phyloP scores from a whole-genome alignment of 2,113 vertebrate species.

The Tamias sibiricus region DNA sequence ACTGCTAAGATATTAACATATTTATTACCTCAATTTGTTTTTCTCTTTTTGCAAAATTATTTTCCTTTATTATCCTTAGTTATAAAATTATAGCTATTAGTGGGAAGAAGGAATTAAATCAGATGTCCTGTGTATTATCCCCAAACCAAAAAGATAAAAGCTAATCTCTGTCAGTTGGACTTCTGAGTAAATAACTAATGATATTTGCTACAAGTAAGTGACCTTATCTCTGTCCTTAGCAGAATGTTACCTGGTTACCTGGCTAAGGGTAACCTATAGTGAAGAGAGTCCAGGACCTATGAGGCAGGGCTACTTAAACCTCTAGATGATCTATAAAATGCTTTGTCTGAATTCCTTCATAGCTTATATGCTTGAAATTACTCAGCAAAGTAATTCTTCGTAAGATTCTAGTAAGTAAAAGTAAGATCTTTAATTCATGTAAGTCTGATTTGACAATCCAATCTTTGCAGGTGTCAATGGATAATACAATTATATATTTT shows the following conservation, averaged over 20 bases:
- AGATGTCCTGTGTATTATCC: not conserved
- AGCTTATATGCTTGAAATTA: not conserved
- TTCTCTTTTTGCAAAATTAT: not conserved
- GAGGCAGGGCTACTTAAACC: not conserved
- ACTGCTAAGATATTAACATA: not conserved
- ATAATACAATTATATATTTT: constrained; percentile 22
- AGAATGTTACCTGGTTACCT: not conserved
- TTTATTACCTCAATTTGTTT: constrained; percentile 5
- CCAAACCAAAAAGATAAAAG: not conserved
- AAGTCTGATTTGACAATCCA: not conserved
- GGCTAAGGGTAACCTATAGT: not conserved
- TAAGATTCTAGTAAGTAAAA: not conserved
- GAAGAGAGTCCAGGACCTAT: not conserved
- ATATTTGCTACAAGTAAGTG: not conserved
- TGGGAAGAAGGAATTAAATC: not conserved
- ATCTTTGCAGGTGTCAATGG: not conserved
- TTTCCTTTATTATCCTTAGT: not conserved
- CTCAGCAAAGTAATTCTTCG: not conserved
- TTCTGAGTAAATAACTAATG: constrained; percentile 6
- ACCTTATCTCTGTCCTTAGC: not conserved
- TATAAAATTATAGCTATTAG: not conserved
- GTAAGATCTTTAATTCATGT: not conserved
- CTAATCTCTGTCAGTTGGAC: not conserved
- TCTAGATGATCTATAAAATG: not conserved
- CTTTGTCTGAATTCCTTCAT: not conserved